phyloP scores from a whole-genome alignment of 2,888 invertebrate genomes.

The Aphodius granarius region DNA sequence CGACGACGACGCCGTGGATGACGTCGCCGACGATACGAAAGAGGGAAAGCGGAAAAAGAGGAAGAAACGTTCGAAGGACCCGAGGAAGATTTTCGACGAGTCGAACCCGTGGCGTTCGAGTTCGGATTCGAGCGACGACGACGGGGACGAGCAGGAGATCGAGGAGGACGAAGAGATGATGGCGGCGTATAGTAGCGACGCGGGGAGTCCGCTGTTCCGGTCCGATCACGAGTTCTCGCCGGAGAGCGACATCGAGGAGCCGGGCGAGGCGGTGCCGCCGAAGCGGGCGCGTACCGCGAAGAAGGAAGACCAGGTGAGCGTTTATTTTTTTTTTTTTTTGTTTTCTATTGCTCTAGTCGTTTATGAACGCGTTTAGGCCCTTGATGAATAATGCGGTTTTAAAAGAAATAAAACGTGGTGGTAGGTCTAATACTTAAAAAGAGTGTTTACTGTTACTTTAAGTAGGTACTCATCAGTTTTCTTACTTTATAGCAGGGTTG shows the following conservation, averaged over 20 bases:
- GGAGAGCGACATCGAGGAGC: slow-evolving; percentile 78
- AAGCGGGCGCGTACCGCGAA: slow-evolving; percentile 84
- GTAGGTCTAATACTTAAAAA: no score
- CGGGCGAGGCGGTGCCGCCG: slow-evolving; percentile 69
- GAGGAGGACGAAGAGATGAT: slow-evolving; percentile 54
- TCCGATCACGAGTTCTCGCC: slow-evolving; percentile 94
- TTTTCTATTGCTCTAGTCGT: no score
- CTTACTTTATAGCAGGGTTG: no score
- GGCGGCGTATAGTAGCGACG: slow-evolving; percentile 46
- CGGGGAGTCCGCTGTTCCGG: slow-evolving; percentile 59
- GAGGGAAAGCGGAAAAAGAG: no score
- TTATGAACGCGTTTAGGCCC: no score
- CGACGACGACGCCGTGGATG: no score
- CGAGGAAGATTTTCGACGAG: slow-evolving; percentile 53
- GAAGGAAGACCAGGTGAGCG: slow-evolving; percentile 65
- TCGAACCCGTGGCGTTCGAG: slow-evolving; percentile 63
- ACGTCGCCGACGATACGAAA: no score
- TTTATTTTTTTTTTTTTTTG: no score
- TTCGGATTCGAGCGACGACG: slow-evolving; percentile 56
- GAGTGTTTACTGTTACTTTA: no score
- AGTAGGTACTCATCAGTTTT: no score
- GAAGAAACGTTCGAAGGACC: slow-evolving; percentile 47
- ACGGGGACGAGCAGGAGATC: slow-evolving; percentile 52
- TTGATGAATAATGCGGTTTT: no score
- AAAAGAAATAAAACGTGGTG: no score